phyloP scores from a whole-genome alignment of 2,888 invertebrate genomes.

The Cataglyphis cursor region DNA sequence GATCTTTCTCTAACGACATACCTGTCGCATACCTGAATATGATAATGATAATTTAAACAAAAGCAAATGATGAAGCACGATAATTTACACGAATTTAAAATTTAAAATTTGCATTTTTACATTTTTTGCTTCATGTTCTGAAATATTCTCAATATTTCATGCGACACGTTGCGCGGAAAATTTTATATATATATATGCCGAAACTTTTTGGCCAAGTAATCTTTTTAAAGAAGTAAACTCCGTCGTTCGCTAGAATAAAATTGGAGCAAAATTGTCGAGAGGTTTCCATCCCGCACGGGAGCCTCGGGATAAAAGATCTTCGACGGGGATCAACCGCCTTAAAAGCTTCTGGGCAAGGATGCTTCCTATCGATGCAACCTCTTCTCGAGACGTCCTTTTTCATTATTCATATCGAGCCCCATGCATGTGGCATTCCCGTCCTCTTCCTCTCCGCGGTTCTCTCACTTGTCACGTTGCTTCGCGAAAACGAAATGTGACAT shows the following conservation, averaged over 20 bases:
- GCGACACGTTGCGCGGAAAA: background rate
- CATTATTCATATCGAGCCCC: constrained; percentile 68
- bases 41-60: background rate
- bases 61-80: background rate
- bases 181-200: background rate
- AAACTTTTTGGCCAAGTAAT: background rate
- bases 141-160: background rate
- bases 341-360: constrained; percentile 35
- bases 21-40: background rate
- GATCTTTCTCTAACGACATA: background rate
- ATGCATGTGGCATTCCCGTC: constrained; percentile 24
- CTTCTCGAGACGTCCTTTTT: constrained; percentile 58
- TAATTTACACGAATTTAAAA: background rate
- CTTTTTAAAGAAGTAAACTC: background rate
- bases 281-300: background rate
- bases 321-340: constrained; percentile 32
- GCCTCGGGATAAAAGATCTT: constrained; percentile 21
- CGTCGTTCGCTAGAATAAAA: background rate
- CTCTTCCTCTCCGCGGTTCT: background rate
- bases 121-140: background rate
- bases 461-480: constrained; percentile 30
- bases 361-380: constrained; percentile 63
- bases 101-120: background rate
- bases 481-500: constrained; percentile 57
- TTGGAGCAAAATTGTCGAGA: background rate